These are phyloP conservation scores for Luperina testacea DNA, from an alignment of 2,888 invertebrate species.

Conservation along the genomic window DNA sequence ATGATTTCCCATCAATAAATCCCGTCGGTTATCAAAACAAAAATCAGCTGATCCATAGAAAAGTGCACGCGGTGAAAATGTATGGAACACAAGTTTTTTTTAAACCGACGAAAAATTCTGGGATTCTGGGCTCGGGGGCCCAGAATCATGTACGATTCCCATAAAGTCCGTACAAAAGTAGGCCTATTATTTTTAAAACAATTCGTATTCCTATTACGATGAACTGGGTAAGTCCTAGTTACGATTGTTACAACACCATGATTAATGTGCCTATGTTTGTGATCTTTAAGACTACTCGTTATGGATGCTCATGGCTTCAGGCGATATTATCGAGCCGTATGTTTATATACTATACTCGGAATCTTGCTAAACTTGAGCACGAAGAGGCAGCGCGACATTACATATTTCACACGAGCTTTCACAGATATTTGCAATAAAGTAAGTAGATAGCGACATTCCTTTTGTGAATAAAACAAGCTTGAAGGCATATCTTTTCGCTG, in stretches of 20 bases:
- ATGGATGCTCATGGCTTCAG: conserved; percentile 36
- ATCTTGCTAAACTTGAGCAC: conserved; percentile 32
- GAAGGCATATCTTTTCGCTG: background rate
- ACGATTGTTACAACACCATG: conserved; percentile 19
- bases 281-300: conserved; percentile 31
- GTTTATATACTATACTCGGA: conserved; percentile 4
- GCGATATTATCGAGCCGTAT: conserved; percentile 20
- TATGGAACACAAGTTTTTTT: too few species aligned
- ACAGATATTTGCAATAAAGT: conserved; percentile 9
- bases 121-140: too few species aligned
- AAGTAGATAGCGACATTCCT: conserved; percentile 23
- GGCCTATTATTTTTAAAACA: background rate
- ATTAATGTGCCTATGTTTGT: conserved; percentile 23
- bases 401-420: conserved; percentile 39
- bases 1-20: too few species aligned
- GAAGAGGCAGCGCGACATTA: conserved; percentile 8
- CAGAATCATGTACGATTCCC: too few species aligned
- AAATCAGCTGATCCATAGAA: too few species aligned
- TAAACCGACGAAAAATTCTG: background rate
- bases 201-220: background rate
- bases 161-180: background rate
- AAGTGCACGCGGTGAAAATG: too few species aligned
- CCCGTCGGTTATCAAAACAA: too few species aligned
- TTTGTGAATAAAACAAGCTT: conserved; percentile 24
- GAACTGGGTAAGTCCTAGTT: background rate